Evolutionary conservation across 2,113 vertebrate genomes (phyloP).

Genomic region (Tragelaphus scriptus): DNA sequence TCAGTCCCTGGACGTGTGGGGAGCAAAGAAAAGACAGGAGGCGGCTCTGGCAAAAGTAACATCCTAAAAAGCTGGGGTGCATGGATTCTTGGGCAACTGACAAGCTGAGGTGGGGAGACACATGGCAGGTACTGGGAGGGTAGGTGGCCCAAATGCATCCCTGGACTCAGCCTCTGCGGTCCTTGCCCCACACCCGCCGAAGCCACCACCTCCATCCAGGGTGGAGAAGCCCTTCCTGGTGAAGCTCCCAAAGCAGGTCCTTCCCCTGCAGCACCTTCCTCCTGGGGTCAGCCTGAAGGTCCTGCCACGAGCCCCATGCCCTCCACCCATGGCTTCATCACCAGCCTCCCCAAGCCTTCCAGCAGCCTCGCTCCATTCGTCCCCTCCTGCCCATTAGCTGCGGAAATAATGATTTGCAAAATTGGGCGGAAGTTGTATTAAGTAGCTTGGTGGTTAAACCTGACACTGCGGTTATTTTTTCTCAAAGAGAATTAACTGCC

Average conservation of each 20-base stretch:
- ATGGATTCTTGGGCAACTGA: fast-evolving
- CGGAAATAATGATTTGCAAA: slow-evolving; percentile 71
- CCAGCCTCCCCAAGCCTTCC: slow-evolving; percentile 37
- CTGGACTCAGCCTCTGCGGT: fast-evolving
- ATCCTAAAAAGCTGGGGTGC: fast-evolving
- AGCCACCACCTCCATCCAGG: fast-evolving
- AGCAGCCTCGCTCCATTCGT: slow-evolving; percentile 50
- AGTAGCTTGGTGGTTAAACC: slow-evolving; percentile 67
- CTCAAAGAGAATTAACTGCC: slow-evolving; percentile 66
- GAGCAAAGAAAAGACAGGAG: fast-evolving
- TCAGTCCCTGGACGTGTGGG: fast-evolving
- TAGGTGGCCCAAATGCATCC: fast-evolving
- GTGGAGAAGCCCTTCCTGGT: too few relatives aligned
- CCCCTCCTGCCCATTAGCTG: slow-evolving; percentile 64
- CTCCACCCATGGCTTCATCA: slow-evolving; percentile 33
- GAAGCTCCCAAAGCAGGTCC: background rate
- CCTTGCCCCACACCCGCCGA: fast-evolving
- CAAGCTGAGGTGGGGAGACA: fast-evolving
- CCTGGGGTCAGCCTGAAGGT: background rate
- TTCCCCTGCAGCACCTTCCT: background rate
- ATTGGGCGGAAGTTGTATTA: slow-evolving; percentile 66
- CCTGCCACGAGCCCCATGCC: fast-evolving
- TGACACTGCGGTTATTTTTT: slow-evolving; percentile 66
- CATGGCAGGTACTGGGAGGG: fast-evolving
- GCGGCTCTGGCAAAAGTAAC: fast-evolving